These are phyloP conservation scores for Pycnomerus fuliginosus DNA, from an alignment of 2,888 invertebrate genomes.

Conservation along the genomic window DNA sequence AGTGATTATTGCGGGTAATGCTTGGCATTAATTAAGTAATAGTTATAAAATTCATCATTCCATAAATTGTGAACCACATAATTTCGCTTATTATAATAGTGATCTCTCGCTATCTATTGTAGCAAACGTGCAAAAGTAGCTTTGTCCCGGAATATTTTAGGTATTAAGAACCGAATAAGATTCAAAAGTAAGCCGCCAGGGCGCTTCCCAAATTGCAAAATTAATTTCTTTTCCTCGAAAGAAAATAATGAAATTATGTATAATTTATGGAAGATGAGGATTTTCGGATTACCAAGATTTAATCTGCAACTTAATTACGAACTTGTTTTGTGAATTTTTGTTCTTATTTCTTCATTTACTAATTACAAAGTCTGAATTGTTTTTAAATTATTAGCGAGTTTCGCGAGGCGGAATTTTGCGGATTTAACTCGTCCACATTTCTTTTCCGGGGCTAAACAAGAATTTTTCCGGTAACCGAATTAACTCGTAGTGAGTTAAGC, in stretches of 20 bases:
- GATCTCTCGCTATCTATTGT: too few species aligned
- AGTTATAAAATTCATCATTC: too few species aligned
- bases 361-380: constrained; percentile 43
- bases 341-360: constrained; percentile 43
- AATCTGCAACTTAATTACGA: constrained; percentile 47
- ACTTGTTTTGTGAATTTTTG: constrained; percentile 44
- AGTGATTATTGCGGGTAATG: too few species aligned
- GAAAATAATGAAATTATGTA: constrained; percentile 44
- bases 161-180: too few species aligned
- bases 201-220: constrained; percentile 5
- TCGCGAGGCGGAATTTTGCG: constrained; percentile 27
- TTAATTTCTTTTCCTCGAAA: constrained; percentile 20
- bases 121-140: too few species aligned
- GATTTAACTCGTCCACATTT: too few species aligned
- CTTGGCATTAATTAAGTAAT: too few species aligned
- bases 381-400: constrained; percentile 43
- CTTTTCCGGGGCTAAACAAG: too few species aligned
- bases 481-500: constrained; percentile 18
- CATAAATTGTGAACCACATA: too few species aligned
- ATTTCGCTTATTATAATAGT: too few species aligned
- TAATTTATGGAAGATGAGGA: constrained; percentile 46
- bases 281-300: constrained; percentile 48
- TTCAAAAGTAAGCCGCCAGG: too few species aligned
- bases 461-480: constrained; percentile 16
- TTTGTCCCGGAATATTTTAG: too few species aligned